Evolutionary conservation across 2,888 invertebrate species (phyloP).

Genomic region (Andrena hattorfiana): DNA sequence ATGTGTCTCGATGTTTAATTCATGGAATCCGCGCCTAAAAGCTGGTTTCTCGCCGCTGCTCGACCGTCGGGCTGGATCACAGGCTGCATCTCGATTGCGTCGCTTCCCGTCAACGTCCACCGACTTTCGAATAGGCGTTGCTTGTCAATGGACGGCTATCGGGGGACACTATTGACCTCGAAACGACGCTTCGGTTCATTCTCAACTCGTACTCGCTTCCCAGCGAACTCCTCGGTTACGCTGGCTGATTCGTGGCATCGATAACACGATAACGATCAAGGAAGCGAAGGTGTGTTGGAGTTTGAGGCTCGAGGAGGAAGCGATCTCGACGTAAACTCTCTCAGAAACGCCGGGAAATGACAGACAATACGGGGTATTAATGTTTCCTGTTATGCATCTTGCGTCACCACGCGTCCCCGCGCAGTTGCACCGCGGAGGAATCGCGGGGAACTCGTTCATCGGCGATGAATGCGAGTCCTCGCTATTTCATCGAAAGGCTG

Average conservation of each 20-base stretch:
- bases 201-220: not conserved
- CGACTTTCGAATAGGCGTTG: conserved; percentile 40
- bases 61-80: conserved; percentile 7
- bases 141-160: conserved; percentile 31
- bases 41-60: conserved; percentile 73
- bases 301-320: not conserved
- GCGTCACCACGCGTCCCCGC: conserved; percentile 17
- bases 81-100: conserved; percentile 55
- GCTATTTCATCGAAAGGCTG: conserved; percentile 2
- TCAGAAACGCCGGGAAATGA: conserved; percentile 13
- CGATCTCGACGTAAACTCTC: conserved; percentile 7
- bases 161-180: conserved; percentile 31
- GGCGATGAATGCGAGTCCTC: conserved; percentile 1
- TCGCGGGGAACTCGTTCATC: conserved; percentile 32
- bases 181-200: conserved; percentile 16
- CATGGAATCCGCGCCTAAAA: conserved; percentile 77
- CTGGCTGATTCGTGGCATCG: no score
- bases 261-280: no score
- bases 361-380: conserved; percentile 35
- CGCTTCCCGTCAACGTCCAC: conserved; percentile 7
- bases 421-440: conserved; percentile 1
- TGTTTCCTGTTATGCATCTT: conserved; percentile 40
- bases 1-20: conserved; percentile 81
- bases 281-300: no score
- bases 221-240: no score